Conservation (phyloP, 2,113 vertebrate species). For the Hemiscyllium ocellatum region DNA sequence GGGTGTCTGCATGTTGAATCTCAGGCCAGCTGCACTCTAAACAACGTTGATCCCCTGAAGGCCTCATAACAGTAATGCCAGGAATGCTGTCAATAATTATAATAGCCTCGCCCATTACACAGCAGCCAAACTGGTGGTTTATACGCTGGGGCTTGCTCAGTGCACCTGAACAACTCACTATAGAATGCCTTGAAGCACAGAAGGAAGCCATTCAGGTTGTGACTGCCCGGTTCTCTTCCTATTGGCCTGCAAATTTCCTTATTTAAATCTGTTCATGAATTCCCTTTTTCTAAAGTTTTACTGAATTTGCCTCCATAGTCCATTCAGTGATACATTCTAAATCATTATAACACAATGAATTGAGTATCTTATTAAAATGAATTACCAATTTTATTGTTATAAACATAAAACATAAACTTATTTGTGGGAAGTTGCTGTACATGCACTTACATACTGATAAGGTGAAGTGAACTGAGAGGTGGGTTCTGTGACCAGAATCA, state of each 20-base stretch:
- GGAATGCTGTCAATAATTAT: not conserved
- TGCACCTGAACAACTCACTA: not conserved
- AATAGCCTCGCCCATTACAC: not conserved
- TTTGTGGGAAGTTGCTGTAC: not conserved
- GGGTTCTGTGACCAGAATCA: not conserved
- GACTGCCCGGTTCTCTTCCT: not conserved
- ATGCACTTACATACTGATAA: not conserved
- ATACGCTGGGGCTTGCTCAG: not conserved
- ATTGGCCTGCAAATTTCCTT: not conserved
- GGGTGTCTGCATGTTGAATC: not conserved
- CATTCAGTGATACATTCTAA: not conserved
- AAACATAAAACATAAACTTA: no score
- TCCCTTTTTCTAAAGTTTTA: not conserved
- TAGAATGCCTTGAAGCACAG: not conserved
- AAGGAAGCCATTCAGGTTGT: not conserved
- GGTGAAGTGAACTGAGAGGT: not conserved
- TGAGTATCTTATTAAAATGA: no score
- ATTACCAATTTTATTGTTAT: no score
- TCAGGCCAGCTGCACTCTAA: not conserved
- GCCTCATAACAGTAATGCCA: not conserved
- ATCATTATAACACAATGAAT: no score
- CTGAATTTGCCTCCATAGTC: not conserved
- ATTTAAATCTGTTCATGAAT: not conserved
- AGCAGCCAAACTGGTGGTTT: not conserved
- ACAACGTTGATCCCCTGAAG: not conserved